Base-by-base conservation (phyloP, 2,113 vertebrate genomes). In the Nothobranchius kuhntae region DNA sequence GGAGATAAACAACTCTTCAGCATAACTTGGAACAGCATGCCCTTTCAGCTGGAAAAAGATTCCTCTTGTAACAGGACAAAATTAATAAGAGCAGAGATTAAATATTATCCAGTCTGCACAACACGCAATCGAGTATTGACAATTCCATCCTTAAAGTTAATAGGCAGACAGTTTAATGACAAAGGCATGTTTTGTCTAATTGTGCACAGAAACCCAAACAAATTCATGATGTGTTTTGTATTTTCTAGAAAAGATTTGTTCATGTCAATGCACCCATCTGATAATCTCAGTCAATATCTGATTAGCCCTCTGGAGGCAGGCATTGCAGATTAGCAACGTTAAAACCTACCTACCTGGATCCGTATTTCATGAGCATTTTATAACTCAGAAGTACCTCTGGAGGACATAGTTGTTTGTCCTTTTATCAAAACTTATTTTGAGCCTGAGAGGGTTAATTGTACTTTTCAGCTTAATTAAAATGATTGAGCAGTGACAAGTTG, bases 1-100 rank as follows among this genome's bases (percentile, higher is more conserved):
- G 61, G 61, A 77, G 21, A 47, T 64, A 75, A 83, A 85, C 73
- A 82, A 80, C 38, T 73, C 42, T 68, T 30, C 17, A 1, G 7
- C 45, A 68, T 21, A 68, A 69, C 54, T 64, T 50, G 38, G 21
- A 82, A 60, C 51, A 71, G 13, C 40, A 13, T 53, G 56, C 15
- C 15, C 59, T 70, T 66, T 78, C 59, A 45, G 46, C 53, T 40
- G 65, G 69, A 58, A 75, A 68, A 48, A 48, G 15, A 44, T 14
- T 59, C 57, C 17, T 66, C 35, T 69, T 65, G 55, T 60, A 63
- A 58, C 48, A 24, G 40, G 11, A 36, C 21, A 62, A 54, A 60
- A 54, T 69, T 61, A 83, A 81, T 52, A 40, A 44, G 61, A 78
- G 26, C 58, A 59, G 26, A 66, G 60, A 58, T 77, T 66, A 63